These are phyloP conservation scores for Lamellibrachia satsuma DNA, from an alignment of 2,888 invertebrate genomes.

Conservation along the genomic window DNA sequence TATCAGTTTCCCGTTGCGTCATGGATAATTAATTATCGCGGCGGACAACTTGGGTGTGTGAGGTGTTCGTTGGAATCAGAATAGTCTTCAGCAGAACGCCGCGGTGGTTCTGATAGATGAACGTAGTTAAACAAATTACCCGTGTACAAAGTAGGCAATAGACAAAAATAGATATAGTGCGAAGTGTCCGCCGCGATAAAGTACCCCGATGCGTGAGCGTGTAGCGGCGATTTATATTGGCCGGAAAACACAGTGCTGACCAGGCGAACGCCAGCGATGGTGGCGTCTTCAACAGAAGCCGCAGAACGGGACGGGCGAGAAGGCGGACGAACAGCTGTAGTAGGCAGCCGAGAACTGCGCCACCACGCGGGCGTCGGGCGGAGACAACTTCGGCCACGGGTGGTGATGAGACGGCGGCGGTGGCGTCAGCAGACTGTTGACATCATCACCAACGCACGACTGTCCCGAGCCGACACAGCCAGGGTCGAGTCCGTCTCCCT, in stretches of 20 bases:
- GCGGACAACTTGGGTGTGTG: not conserved
- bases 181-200: not conserved
- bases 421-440: not conserved
- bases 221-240: not conserved
- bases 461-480: not conserved
- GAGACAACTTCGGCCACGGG: constrained; percentile 3
- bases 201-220: not conserved
- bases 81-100: not conserved
- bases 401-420: not conserved
- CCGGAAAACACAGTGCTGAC: not conserved
- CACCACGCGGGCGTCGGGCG: not conserved
- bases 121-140: not conserved
- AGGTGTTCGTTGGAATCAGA: not conserved
- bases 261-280: not conserved
- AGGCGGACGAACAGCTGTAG: not conserved
- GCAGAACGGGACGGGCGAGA: not conserved
- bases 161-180: not conserved
- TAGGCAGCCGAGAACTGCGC: not conserved
- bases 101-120: not conserved
- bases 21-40: not conserved
- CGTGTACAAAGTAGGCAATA: not conserved
- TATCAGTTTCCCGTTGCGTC: not conserved
- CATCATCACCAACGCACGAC: not conserved
- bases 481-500: not conserved
- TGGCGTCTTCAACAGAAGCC: not conserved